A percentile compares a stretch with the other conserved stretches of the same genome.
These are phyloP conservation scores for Mormyrus iriodes DNA, from an alignment of 2,113 vertebrate species.

Conservation along the genomic window DNA sequence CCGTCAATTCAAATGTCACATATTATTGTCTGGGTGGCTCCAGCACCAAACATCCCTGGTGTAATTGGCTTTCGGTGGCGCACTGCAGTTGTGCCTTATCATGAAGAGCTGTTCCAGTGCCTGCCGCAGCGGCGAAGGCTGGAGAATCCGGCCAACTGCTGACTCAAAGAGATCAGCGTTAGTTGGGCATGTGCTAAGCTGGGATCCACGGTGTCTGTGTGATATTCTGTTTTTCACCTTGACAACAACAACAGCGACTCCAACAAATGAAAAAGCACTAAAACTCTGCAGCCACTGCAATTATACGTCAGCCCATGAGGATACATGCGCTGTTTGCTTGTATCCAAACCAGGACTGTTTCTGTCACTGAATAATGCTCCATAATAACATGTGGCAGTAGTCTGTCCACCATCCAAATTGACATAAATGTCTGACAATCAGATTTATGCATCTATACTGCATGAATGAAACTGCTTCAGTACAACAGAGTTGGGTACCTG, in stretches of 20 bases:
- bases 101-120: slow-evolving; percentile 53
- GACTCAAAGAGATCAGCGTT: slow-evolving; percentile 49
- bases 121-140: slow-evolving; percentile 33
- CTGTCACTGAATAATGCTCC: background rate
- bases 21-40: slow-evolving; percentile 60
- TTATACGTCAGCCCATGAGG: background rate
- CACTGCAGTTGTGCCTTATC: slow-evolving; percentile 58
- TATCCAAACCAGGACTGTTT: background rate
- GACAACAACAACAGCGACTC: background rate
- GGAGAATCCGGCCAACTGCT: slow-evolving; percentile 35
- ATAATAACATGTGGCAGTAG: background rate
- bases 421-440: background rate
- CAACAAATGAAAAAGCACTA: background rate
- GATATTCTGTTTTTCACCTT: background rate
- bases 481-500: background rate
- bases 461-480: background rate
- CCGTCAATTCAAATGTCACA: slow-evolving; percentile 58
- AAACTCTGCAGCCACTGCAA: background rate
- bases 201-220: slow-evolving; percentile 13
- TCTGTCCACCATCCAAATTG: background rate
- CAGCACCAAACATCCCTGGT: slow-evolving; percentile 56
- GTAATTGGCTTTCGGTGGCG: slow-evolving; percentile 67
- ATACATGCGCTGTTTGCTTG: background rate
- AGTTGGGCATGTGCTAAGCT: slow-evolving; percentile 36
- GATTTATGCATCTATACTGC: background rate